Evolutionary conservation across 2,888 invertebrate genomes (phyloP), one percentile per base, ranked within the genome.

Genomic region (Thysanoteuthis rhombus): DNA sequence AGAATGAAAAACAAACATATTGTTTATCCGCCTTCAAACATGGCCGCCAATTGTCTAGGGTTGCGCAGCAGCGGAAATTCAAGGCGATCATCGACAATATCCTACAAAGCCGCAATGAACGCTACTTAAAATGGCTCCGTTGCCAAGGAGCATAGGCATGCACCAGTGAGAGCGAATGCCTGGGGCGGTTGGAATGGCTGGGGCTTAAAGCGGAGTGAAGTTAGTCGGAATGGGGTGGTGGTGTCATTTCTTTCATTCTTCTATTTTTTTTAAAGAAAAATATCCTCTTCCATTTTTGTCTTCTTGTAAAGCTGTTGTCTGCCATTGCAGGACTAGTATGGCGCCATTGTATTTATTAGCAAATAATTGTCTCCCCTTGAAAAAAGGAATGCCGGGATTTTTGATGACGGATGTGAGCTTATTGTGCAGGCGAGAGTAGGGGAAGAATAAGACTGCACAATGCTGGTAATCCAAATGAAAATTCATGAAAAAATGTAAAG

Each of bases 291-390:
- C n/a, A 75, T 75, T 75, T 75, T 19, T n/a, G n/a, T 36, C 16
- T 16, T 36, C 75, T n/a, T 58, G n/a, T 16, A n/a, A 75, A 75
- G 75, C 75, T 12, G n/a, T n/a, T n/a, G 75, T 75, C 75, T n/a
- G n/a, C n/a, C n/a, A 36, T 52, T 25, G n/a, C n/a, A 4, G n/a
- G 75, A 75, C 16, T n/a, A 16, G n/a, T 75, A 12, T 75, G 75
- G 75, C 75, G 75, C 75, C 75, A 75, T 36, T 16, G n/a, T 36
- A 36, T 75, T 75, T n/a, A 75, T 16, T n/a, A 4, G 75, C n/a
- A 75, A 75, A 75, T 75, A 75, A 75, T 75, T 75, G 75, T n/a
- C n/a, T 75, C 75, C n/a, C n/a, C n/a, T n/a, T n/a, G n/a, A 75
- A 75, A 75, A n/a, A 12, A n/a, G n/a, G 19, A n/a, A 75, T n/a